Percentiles rank a stretch among this genome's conserved stretches.
Evolutionary conservation across 2,888 invertebrate genomes (phyloP).

Genomic region (Drosophila atripex): DNA sequence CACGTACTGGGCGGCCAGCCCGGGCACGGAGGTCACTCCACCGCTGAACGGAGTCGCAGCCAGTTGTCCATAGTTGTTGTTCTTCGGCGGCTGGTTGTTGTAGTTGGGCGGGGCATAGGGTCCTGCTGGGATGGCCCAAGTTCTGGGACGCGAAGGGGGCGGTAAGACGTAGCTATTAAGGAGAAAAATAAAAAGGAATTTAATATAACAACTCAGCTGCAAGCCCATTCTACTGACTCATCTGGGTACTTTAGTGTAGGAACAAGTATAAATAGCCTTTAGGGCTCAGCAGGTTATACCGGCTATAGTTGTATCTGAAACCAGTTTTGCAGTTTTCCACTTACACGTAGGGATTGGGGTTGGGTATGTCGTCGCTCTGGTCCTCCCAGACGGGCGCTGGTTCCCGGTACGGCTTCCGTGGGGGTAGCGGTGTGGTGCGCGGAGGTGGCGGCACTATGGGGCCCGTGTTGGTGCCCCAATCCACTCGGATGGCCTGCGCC

Average conservation of each 20-base stretch:
- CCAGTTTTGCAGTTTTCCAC: slow-evolving; percentile 36
- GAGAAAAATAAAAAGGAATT: slow-evolving; percentile 1
- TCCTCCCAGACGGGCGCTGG: slow-evolving; percentile 88
- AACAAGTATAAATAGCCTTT: slow-evolving; percentile 4
- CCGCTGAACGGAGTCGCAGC: slow-evolving; percentile 49
- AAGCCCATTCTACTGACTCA: slow-evolving; percentile 1
- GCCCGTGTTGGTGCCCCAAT: slow-evolving; percentile 87
- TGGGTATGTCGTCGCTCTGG: slow-evolving; percentile 85
- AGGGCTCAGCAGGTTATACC: slow-evolving; percentile 24
- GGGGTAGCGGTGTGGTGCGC: slow-evolving; percentile 84
- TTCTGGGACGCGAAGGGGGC: slow-evolving; percentile 83
- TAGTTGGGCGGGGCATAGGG: slow-evolving; percentile 70
- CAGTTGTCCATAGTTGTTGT: slow-evolving; percentile 64
- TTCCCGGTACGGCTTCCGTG: slow-evolving; percentile 85
- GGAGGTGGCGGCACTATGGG: slow-evolving; percentile 86
- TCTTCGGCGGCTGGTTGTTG: slow-evolving; percentile 64
- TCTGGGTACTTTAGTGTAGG: neutral
- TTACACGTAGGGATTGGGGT: slow-evolving; percentile 87
- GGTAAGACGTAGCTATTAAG: slow-evolving; percentile 81
- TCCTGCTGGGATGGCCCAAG: slow-evolving; percentile 72
- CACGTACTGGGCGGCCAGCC: slow-evolving; percentile 80
- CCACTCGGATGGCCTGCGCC: slow-evolving; percentile 86
- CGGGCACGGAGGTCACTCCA: slow-evolving; percentile 47
- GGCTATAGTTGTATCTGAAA: slow-evolving; percentile 10
- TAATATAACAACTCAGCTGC: neutral